Evolutionary conservation across 2,888 invertebrate genomes (phyloP), one percentile per base, ranked within the genome.

Genomic region (Macrophya annulata): DNA sequence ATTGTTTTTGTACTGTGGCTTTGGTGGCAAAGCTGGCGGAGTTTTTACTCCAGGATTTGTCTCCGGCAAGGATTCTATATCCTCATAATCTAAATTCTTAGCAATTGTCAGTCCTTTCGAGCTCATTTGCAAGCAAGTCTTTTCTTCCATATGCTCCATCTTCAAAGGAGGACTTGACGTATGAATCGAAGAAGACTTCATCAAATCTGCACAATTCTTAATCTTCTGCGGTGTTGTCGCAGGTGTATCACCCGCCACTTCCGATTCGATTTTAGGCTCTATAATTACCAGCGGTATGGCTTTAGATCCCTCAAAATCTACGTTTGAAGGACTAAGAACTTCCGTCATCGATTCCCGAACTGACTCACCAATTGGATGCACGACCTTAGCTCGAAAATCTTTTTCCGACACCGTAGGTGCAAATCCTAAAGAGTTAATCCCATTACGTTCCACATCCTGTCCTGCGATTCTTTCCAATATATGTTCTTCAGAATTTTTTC

Each of bases 21-120:
- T 97, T 74, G 97, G 96, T 86, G 97, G 97, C 92, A 97, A 93
- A 88, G 97, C 96, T 84, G 97, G 97, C 86, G 97, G 97, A 88
- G 95, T 95, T 90, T 96, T 94, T 3, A 87, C 86, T 5, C 89
- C 87, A 8, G 88, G 84, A 15, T 88, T 85, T 10, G 90, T 88
- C 21, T 93, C 93, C 1, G 93, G 92, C 45, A 93, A 86, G 0
- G 93, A 93, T 74, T 93, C 93, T 68, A 93, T 93, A 31, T 93
- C 93, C 85, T 93, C 93, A 87, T 93, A 93, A 62, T 93, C 93
- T 10, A 93, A 88, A 87, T 93, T 93, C 85, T 92, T 92, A 1
- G 93, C 93, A 85, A 93, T 90, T 31, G 93, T 92, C 72, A 93
- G 85, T 17, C 93, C 90, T 84, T 92, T 93, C 4, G 92, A 87